Percentiles rank a stretch among this genome's conserved stretches.
These are phyloP conservation scores for Tribolium madens DNA, from an alignment of 1,140 invertebrate genomes.

Conservation along the genomic window DNA sequence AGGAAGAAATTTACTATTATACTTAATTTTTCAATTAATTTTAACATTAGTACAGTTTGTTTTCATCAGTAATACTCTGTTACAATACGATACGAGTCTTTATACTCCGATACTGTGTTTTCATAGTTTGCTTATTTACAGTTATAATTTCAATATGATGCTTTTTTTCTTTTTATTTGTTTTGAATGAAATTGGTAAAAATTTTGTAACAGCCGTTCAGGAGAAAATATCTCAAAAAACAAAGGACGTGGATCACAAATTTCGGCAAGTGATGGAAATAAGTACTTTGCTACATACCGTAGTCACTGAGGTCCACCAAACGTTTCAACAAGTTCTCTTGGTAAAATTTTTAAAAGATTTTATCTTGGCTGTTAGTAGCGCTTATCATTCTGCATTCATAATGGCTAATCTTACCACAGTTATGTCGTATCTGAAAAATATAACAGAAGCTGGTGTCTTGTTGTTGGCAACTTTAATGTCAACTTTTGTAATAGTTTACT, in stretches of 20 bases:
- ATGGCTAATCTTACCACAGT: not conserved
- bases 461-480: not conserved
- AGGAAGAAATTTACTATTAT: not conserved
- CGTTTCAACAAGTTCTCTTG: not conserved
- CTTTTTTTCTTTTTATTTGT: not conserved
- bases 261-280: not conserved
- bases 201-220: not conserved
- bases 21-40: not conserved
- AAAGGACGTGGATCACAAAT: not conserved
- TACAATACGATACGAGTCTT: not conserved
- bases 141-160: not conserved
- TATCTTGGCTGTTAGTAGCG: not conserved
- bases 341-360: conserved; percentile 11
- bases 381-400: not conserved
- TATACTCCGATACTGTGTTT: not conserved
- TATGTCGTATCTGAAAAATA: not conserved
- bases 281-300: not conserved
- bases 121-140: not conserved
- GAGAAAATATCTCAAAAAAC: not conserved
- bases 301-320: not conserved
- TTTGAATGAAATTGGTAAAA: not conserved
- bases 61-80: not conserved
- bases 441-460: not conserved
- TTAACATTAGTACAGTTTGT: not conserved
- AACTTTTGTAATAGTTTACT: not conserved